A percentile compares a stretch with the other conserved stretches of the same genome.
Evolutionary conservation across 2,113 vertebrate genomes (phyloP).

Genomic region (Lontra canadensis): DNA sequence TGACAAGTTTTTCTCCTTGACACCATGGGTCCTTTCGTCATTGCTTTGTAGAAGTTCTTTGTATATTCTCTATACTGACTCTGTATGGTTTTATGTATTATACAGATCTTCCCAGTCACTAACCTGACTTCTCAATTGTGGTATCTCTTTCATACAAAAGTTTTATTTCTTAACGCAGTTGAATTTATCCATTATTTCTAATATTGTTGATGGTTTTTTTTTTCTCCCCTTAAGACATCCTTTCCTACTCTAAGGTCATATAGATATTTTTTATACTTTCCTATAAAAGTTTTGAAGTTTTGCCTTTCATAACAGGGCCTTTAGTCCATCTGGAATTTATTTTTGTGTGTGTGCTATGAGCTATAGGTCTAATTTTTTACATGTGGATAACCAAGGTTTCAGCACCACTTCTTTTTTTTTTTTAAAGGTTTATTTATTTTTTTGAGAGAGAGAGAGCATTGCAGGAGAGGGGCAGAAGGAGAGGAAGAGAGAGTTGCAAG

Average conservation of each 20-base stretch:
- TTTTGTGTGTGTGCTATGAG: background rate
- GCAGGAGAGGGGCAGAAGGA: background rate
- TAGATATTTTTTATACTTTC: slow-evolving; percentile 13
- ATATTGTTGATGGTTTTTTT: background rate
- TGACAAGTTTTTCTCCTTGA: background rate
- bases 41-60: background rate
- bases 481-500: background rate
- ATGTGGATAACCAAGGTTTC: background rate
- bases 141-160: background rate
- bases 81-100: background rate
- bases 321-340: background rate
- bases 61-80: background rate
- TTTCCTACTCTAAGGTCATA: background rate
- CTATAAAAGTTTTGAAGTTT: background rate
- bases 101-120: background rate
- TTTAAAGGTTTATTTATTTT: background rate
- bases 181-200: background rate
- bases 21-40: background rate
- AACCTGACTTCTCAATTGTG: slow-evolving; percentile 7
- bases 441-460: background rate
- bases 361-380: slow-evolving; percentile 21
- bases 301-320: background rate
- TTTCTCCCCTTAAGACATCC: background rate
- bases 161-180: background rate
- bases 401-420: background rate